Conservation (phyloP, 2,888 invertebrate species). For the Tetheella fluctuosa region DNA sequence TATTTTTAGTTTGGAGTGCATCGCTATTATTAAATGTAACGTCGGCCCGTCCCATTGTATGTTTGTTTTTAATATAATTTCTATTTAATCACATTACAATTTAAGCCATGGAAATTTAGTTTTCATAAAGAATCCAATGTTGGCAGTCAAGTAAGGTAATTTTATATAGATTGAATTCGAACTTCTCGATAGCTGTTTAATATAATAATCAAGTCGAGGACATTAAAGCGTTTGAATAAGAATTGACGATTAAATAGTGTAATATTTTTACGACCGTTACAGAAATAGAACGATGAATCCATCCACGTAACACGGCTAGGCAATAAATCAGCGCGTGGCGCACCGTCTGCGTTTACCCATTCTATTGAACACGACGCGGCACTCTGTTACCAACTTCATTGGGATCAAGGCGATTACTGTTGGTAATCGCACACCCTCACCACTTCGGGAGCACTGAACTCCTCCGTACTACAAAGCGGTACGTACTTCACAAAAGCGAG, state of each 20-base stretch:
- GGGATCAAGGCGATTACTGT: slow-evolving; percentile 80
- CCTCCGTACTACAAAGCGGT: slow-evolving; percentile 56
- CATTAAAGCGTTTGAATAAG: neutral
- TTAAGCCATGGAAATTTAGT: too few species aligned
- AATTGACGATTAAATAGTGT: neutral
- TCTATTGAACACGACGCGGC: slow-evolving; percentile 49
- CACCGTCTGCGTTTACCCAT: slow-evolving; percentile 36
- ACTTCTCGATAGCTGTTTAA: too few species aligned
- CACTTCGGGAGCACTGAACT: slow-evolving; percentile 59
- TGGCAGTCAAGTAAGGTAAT: neutral
- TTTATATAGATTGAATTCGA: too few species aligned
- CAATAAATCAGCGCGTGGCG: slow-evolving; percentile 15
- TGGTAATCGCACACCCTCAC: slow-evolving; percentile 74
- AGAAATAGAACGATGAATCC: slow-evolving; percentile 5
- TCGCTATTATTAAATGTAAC: neutral
- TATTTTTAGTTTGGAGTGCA: slow-evolving; percentile 5
- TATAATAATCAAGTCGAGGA: neutral
- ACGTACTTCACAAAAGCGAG: slow-evolving; percentile 49
- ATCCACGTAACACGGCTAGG: slow-evolving; percentile 5
- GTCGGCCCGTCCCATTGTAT: neutral
- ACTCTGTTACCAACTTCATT: slow-evolving; percentile 76
- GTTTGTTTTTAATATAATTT: neutral
- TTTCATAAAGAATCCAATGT: neutral
- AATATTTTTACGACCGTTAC: slow-evolving; percentile 6
- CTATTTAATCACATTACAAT: neutral